Evolutionary conservation across 1,140 invertebrate species (phyloP), one percentile per base, ranked within the genome.

Genomic region (Archivesica marissinica): DNA sequence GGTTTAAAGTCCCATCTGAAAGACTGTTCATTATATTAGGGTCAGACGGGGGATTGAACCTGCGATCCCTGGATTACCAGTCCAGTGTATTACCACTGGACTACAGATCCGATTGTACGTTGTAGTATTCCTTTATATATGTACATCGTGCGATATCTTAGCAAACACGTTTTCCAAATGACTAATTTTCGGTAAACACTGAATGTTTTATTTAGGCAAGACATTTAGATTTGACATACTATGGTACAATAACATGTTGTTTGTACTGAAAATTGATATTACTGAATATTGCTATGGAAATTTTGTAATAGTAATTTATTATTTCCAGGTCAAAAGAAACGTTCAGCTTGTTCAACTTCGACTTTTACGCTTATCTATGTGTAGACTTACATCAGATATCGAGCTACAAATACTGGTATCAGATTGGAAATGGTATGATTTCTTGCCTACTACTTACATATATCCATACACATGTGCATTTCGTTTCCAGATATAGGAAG

Each of bases 351-450:
- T 84, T 75, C 50, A 15, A 6, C 33, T 17, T 56, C n/a, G 23
- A 39, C 20, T 66, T 75, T 20, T 35, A 30, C 41, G 50, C 54
- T 2, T 84, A 75, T 23, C 23, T 84, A 25, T 84, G 81, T 47
- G 9, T 84, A 0, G 81, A 84, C 3, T 25, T 84, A 39, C 70
- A 84, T 56, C 70, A n/a, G 23, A 61, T 84, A 0, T 64, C 70
- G 11, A 75, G 54, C 30, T 47, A 75, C 70, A 84, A 84, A 54
- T 84, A 47, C n/a, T 84, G 72, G 70, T 84, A 84, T 33, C 81
- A 84, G 13, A n/a, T 84, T 25, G 81, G 33, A 23, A 54, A 44
- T 30, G 39, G 81, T 84, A 66, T 41, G 81, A 33, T 13, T 39
- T n/a, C 0, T 38, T 54, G 20, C 11, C 2, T 30, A 47, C n/a